A percentile compares a stretch with the other conserved stretches of the same genome.
Evolutionary conservation across 2,113 vertebrate genomes (phyloP).

Genomic region (Rhabdomys dilectus): DNA sequence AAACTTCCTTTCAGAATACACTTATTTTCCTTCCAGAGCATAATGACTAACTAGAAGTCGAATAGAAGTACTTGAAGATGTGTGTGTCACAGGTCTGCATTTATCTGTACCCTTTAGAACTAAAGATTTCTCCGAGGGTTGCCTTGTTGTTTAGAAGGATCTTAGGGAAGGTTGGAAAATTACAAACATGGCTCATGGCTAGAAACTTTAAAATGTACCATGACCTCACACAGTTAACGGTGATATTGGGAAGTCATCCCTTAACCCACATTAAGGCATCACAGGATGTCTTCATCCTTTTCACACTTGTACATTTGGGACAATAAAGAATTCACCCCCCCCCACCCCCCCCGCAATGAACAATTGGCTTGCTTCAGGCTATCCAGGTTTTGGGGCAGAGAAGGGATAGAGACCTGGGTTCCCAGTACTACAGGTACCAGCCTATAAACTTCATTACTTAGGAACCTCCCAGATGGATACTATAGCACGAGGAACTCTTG

Average conservation of each 20-base stretch:
- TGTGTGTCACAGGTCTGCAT: neutral
- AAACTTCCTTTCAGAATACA: neutral
- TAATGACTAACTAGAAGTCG: neutral
- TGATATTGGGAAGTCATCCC: neutral
- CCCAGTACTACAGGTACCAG: neutral
- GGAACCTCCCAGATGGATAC: neutral
- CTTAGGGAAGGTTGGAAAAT: neutral
- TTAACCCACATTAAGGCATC: neutral
- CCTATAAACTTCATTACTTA: neutral
- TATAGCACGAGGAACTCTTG: neutral
- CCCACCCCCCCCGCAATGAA: too few species aligned
- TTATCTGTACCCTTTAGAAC: neutral
- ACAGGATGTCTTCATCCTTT: neutral
- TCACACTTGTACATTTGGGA: neutral
- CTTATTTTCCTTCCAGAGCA: neutral
- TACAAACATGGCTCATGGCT: neutral
- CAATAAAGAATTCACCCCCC: too few species aligned
- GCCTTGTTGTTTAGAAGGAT: neutral
- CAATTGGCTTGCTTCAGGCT: neutral
- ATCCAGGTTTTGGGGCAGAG: neutral
- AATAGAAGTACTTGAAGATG: neutral
- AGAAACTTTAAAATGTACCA: neutral
- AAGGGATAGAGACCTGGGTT: neutral
- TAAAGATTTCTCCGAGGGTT: neutral
- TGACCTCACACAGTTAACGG: neutral